Evolutionary conservation across 2,797 vertebrate species (phyloP).

Genomic region (Amniataba percoides): DNA sequence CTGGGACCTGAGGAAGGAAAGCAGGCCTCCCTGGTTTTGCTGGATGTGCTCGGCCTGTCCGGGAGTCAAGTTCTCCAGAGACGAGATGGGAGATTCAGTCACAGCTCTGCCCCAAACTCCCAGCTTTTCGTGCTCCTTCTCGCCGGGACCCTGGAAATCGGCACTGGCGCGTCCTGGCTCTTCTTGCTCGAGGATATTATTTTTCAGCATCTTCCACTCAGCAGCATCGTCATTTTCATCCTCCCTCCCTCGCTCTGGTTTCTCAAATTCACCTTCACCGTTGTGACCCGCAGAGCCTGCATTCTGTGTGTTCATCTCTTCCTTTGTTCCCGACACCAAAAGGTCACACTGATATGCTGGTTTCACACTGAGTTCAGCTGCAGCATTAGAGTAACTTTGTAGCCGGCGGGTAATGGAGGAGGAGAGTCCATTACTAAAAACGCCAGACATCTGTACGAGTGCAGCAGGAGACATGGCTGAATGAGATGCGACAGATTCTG

Average conservation of each 20-base stretch:
- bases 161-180: constrained; percentile 71
- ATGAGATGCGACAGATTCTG: constrained; percentile 82
- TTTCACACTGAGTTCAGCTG: constrained; percentile 63
- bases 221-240: constrained; percentile 79
- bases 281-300: constrained; percentile 51
- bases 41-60: constrained; percentile 86
- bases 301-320: constrained; percentile 65
- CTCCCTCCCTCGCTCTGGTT: constrained; percentile 70
- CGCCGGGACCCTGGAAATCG: constrained; percentile 83
- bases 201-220: constrained; percentile 71
- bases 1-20: constrained; percentile 94
- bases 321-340: constrained; percentile 86
- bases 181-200: constrained; percentile 66
- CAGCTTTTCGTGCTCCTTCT: constrained; percentile 68
- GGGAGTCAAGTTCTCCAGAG: constrained; percentile 89
- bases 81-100: constrained; percentile 65
- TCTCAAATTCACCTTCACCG: constrained; percentile 62
- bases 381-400: constrained; percentile 65
- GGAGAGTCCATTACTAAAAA: constrained; percentile 82
- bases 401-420: constrained; percentile 60
- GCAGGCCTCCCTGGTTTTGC: constrained; percentile 91
- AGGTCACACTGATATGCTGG: constrained; percentile 84
- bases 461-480: constrained; percentile 71
- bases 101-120: constrained; percentile 68
- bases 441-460: constrained; percentile 76